phyloP scores from a whole-genome alignment of 2,888 invertebrate species.

The Amphipyra tragopoginis region DNA sequence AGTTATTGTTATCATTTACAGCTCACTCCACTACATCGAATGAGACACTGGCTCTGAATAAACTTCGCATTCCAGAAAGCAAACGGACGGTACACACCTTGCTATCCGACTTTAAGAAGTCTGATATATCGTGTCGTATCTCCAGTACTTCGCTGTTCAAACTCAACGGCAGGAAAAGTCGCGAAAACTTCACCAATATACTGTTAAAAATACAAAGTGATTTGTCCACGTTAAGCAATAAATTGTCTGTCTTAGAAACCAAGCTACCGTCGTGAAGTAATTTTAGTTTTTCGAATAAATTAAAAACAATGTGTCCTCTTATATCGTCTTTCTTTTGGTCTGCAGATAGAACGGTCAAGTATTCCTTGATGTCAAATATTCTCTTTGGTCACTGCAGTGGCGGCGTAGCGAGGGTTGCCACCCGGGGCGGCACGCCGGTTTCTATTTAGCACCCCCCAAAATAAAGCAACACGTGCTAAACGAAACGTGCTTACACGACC shows the following conservation, averaged over 20 bases:
- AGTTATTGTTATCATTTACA: slow-evolving; percentile 50
- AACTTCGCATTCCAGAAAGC: slow-evolving; percentile 53
- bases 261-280: slow-evolving; percentile 62
- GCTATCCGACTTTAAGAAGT: slow-evolving; percentile 68
- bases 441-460: no score
- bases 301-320: neutral
- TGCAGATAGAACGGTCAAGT: neutral
- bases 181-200: slow-evolving; percentile 79
- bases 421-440: no score
- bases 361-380: no score
- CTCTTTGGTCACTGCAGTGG: no score
- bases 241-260: slow-evolving; percentile 78
- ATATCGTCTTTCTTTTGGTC: neutral
- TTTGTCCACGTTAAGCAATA: slow-evolving; percentile 74
- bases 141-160: slow-evolving; percentile 78
- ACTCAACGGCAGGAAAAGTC: slow-evolving; percentile 73
- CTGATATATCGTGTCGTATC: slow-evolving; percentile 73
- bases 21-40: slow-evolving; percentile 62
- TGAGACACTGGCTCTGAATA: slow-evolving; percentile 63
- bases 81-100: slow-evolving; percentile 42
- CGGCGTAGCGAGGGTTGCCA: no score
- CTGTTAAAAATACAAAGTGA: slow-evolving; percentile 83
- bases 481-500: no score
- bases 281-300: neutral
- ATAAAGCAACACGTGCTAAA: no score